Base-by-base conservation (phyloP, 1,140 invertebrate genomes). In the Orussus abietinus region DNA sequence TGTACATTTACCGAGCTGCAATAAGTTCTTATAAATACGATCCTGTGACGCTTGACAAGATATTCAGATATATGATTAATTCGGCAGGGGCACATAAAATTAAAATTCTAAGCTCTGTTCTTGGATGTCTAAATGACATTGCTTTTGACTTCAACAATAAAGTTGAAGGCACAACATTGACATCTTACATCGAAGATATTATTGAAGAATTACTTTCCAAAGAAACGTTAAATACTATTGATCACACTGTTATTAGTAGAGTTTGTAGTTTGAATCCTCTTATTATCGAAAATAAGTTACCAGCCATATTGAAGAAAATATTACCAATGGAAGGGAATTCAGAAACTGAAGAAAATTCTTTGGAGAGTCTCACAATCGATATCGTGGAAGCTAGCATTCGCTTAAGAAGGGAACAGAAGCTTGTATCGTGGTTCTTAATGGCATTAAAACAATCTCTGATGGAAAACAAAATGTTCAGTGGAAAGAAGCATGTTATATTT, bases 231-330 rank as follows among this genome's bases (percentile, higher is more conserved):
- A 52, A 9, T 4, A 10, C 4, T 4, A 29, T 29, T 7, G 55
- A 65, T 41, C 69, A 59, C 37, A 26, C 58, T 6, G 29, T 59
- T 29, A 35, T 72, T 1, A 34, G 29, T 15, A 37, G 42, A 21
- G 53, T 72, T 20, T 37, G 59, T 15, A 46, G 49, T 38, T 48
- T 67, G 1, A 69, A 72, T 60, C 66, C 67, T 36, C 25, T 64
- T 3, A 43, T 69, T 11, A 53, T 70, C 21, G 67, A 69, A 35
- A 56, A 43, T 14, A 59, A 53, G 20, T 53, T 52, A 17, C 41
- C 58, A 32, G 25, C 19, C 25, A 53, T 69, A 10, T 31, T 71
- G 7, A 40, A 45, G 22, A 64, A 43, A 49, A 46, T 62, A 35
- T 38, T 66, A 26, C 29, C 49, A n/a, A 38, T 46, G 40, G 32